Evolutionary conservation across 2,113 vertebrate genomes (phyloP).

Genomic region (Sigmodon hispidus): DNA sequence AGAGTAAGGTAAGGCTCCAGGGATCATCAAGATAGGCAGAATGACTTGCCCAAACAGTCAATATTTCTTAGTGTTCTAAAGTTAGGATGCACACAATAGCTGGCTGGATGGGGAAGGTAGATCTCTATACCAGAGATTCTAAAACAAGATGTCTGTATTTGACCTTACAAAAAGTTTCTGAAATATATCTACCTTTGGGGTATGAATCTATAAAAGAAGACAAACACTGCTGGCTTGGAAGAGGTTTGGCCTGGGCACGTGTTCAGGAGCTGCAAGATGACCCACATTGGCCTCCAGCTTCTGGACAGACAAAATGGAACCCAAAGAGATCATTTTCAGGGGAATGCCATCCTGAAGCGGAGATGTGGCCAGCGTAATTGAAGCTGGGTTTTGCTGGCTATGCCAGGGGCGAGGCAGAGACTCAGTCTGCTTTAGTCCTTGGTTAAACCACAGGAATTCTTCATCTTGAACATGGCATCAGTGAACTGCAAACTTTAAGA

Average conservation of each 20-base stretch:
- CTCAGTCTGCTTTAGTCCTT: background rate
- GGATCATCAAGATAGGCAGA: background rate
- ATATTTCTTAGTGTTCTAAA: background rate
- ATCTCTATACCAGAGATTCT: background rate
- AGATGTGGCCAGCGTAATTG: conserved; percentile 42
- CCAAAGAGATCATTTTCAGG: conserved; percentile 54
- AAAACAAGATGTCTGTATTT: background rate
- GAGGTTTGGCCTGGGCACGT: background rate
- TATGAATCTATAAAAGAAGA: background rate
- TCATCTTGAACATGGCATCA: conserved; percentile 39
- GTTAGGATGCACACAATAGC: background rate
- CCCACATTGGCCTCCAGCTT: background rate
- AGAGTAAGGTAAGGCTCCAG: background rate
- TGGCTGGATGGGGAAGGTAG: fast-evolving
- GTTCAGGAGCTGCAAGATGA: conserved; percentile 41
- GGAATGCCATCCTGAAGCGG: background rate
- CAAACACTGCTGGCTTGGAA: background rate
- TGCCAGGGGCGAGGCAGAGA: background rate
- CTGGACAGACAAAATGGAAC: conserved; percentile 51
- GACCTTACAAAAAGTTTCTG: background rate
- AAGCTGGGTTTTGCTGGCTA: background rate
- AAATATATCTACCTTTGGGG: background rate
- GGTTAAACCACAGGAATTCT: background rate
- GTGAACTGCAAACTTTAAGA: background rate
- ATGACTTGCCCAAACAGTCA: fast-evolving